phyloP scores from a whole-genome alignment of 2,888 invertebrate species.

The Ditula angustiorana region DNA sequence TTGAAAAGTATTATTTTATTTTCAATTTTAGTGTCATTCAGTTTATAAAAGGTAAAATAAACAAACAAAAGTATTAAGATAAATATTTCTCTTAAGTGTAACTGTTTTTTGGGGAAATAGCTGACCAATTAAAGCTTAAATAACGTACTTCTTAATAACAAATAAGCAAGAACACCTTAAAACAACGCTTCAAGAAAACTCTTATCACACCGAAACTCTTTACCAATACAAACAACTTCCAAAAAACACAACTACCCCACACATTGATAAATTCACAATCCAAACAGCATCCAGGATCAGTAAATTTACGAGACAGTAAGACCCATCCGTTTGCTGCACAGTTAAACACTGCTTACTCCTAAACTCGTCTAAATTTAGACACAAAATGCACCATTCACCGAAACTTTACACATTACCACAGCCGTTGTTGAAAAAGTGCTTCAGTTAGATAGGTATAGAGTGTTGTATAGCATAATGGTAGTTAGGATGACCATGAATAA shows the following conservation, averaged over 20 bases:
- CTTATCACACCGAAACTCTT: no score
- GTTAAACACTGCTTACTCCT: constrained; percentile 22
- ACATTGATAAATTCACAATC: constrained; percentile 8
- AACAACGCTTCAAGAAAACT: no score
- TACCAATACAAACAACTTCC: neutral
- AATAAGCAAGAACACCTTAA: no score
- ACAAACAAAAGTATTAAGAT: no score
- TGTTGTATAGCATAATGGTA: constrained; percentile 23
- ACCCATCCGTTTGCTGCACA: constrained; percentile 18
- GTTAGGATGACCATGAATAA: constrained; percentile 7
- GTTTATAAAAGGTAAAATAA: no score
- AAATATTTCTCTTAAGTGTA: no score
- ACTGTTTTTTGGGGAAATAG: no score
- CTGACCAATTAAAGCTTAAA: no score
- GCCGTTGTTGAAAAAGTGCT: constrained; percentile 6
- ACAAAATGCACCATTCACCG: constrained; percentile 32
- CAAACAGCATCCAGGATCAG: neutral
- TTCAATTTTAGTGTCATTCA: no score
- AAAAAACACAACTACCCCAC: constrained; percentile 5
- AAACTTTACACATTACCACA: constrained; percentile 18
- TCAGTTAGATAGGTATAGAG: constrained; percentile 14
- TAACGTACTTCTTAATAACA: no score
- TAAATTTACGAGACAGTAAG: neutral
- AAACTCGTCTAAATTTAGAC: constrained; percentile 30
- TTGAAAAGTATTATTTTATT: no score